phyloP scores from a whole-genome alignment of 2,113 vertebrate species.

The Gallinago undulata region DNA sequence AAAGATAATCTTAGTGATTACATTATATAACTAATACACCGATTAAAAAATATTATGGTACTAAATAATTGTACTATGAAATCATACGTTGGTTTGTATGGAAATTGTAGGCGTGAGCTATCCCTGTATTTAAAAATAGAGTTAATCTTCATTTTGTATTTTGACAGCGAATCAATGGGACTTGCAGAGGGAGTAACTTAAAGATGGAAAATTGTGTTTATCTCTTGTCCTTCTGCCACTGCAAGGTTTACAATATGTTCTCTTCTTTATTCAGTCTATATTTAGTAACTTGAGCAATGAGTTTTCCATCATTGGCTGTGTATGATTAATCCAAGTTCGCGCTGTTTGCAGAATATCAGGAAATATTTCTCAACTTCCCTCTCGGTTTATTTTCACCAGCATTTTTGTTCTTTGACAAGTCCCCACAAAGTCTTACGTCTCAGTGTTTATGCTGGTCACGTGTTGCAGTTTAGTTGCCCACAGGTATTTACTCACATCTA shows the following conservation, averaged over 20 bases:
- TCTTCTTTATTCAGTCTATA: neutral
- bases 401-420: neutral
- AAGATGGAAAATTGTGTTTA: constrained; percentile 19
- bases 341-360: neutral
- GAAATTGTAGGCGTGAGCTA: neutral
- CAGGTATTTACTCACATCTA: neutral
- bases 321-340: neutral
- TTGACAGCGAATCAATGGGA: neutral
- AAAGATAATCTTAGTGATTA: neutral
- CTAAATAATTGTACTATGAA: neutral
- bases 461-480: neutral
- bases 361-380: constrained; percentile 4
- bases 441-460: neutral
- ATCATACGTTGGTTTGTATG: neutral
- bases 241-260: neutral
- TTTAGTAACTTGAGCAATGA: constrained; percentile 7
- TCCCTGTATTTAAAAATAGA: neutral
- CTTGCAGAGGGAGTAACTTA: neutral
- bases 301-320: constrained; percentile 24
- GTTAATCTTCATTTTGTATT: neutral
- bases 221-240: constrained; percentile 6
- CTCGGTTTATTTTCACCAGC: neutral
- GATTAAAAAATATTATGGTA: neutral
- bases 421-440: neutral
- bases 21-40: neutral